Evolutionary conservation across 1,140 invertebrate genomes (phyloP).

Genomic region (Babylonia areolata): DNA sequence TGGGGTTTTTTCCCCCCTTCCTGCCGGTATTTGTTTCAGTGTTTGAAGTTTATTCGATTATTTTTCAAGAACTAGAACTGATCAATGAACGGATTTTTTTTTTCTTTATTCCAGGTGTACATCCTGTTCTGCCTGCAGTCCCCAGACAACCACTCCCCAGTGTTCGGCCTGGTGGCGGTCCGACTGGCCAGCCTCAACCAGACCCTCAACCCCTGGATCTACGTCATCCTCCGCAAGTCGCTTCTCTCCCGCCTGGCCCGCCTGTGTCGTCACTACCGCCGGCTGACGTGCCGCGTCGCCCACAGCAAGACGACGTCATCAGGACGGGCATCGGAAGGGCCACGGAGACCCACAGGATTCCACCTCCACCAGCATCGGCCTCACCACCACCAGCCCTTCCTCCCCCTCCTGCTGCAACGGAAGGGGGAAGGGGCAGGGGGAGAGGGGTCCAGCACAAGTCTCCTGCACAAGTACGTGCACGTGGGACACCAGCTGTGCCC

Average conservation of each 20-base stretch:
- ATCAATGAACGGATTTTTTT: no score
- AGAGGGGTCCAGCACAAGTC: no score
- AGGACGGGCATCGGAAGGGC: background rate
- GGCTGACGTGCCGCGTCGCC: background rate
- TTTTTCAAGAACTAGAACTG: no score
- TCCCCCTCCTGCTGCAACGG: no score
- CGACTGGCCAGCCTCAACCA: slow-evolving; percentile 76
- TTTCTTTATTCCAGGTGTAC: slow-evolving; percentile 54
- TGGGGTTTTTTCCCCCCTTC: no score
- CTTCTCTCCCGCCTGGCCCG: slow-evolving; percentile 42
- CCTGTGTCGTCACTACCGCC: slow-evolving; percentile 31
- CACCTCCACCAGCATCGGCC: slow-evolving; percentile 1
- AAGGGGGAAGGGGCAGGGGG: no score
- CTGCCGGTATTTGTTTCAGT: no score
- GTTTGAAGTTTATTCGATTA: no score
- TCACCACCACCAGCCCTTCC: no score
- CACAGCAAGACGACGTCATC: no score
- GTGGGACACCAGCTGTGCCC: slow-evolving; percentile 50
- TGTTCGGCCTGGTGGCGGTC: slow-evolving; percentile 70
- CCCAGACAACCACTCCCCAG: slow-evolving; percentile 52
- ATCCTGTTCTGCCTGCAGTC: slow-evolving; percentile 62
- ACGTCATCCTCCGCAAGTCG: slow-evolving; percentile 74
- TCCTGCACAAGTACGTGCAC: slow-evolving; percentile 44
- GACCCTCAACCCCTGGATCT: slow-evolving; percentile 76
- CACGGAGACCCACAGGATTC: background rate